A percentile compares a stretch with the other conserved stretches of the same genome.
phyloP scores from a whole-genome alignment of 2,113 vertebrate species.

The Clarias magur region DNA sequence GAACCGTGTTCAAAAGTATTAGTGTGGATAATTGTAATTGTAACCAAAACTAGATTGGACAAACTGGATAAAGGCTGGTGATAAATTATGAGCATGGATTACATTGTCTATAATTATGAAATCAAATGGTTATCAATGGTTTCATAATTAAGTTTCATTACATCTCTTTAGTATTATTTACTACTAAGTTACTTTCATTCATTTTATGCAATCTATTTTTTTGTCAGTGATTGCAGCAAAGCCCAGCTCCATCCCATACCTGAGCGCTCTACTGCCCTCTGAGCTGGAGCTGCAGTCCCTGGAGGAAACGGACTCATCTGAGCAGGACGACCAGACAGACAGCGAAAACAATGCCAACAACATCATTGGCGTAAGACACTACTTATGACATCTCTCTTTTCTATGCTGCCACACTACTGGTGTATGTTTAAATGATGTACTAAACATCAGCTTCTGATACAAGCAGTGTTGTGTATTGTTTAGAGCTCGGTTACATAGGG shows the following conservation, averaged over 20 bases:
- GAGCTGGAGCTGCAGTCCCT: conserved; percentile 94
- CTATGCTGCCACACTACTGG: background rate
- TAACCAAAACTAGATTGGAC: background rate
- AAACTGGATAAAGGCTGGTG: background rate
- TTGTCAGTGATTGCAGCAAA: conserved; percentile 88
- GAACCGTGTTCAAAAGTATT: conserved; percentile 42
- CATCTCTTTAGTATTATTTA: background rate
- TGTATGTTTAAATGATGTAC: background rate
- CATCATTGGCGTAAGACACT: conserved; percentile 72
- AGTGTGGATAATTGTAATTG: background rate
- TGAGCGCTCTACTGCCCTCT: conserved; percentile 92
- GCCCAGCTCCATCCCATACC: conserved; percentile 87
- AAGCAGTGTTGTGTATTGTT: background rate
- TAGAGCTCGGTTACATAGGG: background rate
- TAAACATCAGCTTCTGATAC: background rate
- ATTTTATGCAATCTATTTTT: background rate
- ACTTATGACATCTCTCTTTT: background rate
- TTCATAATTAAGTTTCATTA: background rate
- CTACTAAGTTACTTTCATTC: background rate
- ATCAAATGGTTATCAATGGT: background rate
- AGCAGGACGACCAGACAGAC: conserved; percentile 97
- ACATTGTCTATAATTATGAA: background rate
- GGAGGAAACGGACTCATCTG: conserved; percentile 95
- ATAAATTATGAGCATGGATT: background rate
- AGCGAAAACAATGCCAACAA: conserved; percentile 84